Evolutionary conservation across 2,113 vertebrate species (phyloP).

Genomic region (Dipodomys ordii): DNA sequence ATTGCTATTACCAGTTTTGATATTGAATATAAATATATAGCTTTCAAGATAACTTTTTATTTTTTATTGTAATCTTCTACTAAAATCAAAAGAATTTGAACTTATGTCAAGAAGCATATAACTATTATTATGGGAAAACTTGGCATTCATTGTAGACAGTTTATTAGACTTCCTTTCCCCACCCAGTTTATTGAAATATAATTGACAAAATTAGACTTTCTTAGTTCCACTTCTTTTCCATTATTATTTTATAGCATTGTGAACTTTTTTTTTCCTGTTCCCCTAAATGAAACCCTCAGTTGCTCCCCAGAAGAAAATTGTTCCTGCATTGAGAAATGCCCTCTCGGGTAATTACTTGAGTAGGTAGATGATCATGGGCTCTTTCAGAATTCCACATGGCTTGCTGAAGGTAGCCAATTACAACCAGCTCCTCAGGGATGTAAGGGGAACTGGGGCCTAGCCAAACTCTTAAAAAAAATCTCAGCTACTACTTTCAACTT

Average conservation of each 20-base stretch:
- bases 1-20: slow-evolving; percentile 7
- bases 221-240: background rate
- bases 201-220: slow-evolving; percentile 35
- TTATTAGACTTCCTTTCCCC: background rate
- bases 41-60: slow-evolving; percentile 34
- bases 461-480: background rate
- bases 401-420: background rate
- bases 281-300: background rate
- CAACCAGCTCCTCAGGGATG: background rate
- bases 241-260: slow-evolving; percentile 24
- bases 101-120: background rate
- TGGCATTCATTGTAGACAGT: background rate
- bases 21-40: slow-evolving; percentile 18
- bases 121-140: background rate
- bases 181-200: slow-evolving; percentile 1
- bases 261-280: slow-evolving; percentile 47
- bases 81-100: slow-evolving; percentile 26
- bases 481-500: background rate
- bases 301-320: background rate
- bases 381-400: background rate
- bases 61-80: slow-evolving; percentile 21
- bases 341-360: background rate
- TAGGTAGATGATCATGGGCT: background rate
- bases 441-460: background rate
- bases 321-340: background rate